phyloP scores from a whole-genome alignment of 2,888 invertebrate genomes.

The Heliconius aoede region DNA sequence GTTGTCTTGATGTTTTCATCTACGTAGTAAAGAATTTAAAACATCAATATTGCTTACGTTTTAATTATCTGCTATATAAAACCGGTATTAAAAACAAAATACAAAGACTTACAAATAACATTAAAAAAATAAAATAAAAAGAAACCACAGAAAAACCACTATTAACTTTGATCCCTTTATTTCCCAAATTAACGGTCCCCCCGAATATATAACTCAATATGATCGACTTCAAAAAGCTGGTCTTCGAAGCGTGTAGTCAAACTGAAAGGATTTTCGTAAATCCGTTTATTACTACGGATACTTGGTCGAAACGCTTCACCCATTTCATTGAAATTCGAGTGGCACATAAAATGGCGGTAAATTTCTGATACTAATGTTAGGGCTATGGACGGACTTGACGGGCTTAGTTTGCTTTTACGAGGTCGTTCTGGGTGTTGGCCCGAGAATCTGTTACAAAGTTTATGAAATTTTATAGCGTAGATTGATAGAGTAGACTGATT shows the following conservation, averaged over 20 bases:
- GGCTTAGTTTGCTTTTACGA: constrained; percentile 63
- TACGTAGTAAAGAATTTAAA: no score
- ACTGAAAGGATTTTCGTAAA: constrained; percentile 61
- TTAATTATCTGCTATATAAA: no score
- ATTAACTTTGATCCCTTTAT: constrained; percentile 27
- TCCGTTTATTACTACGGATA: constrained; percentile 57
- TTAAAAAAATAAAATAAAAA: not conserved
- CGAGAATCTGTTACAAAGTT: constrained; percentile 42
- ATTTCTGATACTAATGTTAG: constrained; percentile 68
- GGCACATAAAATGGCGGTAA: constrained; percentile 68
- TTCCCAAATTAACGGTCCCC: constrained; percentile 44
- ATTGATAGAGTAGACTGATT: constrained; percentile 23
- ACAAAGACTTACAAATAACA: not conserved
- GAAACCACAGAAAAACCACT: constrained; percentile 5
- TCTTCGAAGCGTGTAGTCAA: constrained; percentile 54
- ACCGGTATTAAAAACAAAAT: no score
- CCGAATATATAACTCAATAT: constrained; percentile 48
- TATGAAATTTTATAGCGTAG: constrained; percentile 41
- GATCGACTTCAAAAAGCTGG: constrained; percentile 54
- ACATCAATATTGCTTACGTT: no score
- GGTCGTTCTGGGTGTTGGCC: constrained; percentile 55
- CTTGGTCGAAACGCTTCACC: constrained; percentile 47
- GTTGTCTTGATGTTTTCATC: no score
- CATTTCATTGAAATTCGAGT: constrained; percentile 73
- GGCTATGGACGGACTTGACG: constrained; percentile 57